Percentiles rank a stretch among this genome's conserved stretches.
phyloP scores from a whole-genome alignment of 2,888 invertebrate genomes.

The Azorinus chamasolen region DNA sequence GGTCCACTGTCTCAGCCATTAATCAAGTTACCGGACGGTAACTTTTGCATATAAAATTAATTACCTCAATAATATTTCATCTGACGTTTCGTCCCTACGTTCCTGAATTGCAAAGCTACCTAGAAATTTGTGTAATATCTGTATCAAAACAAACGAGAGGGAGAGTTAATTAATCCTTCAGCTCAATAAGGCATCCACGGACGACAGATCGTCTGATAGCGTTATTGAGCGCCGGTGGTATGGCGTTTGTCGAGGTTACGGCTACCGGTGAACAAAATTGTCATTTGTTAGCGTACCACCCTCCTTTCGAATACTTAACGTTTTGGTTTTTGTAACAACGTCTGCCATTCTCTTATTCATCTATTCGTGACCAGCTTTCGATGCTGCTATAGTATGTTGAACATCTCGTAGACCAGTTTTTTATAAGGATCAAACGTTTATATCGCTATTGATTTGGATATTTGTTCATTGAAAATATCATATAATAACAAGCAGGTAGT shows the following conservation, averaged over 20 bases:
- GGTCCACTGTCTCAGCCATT: background rate
- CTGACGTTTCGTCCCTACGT: slow-evolving; percentile 25
- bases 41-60: slow-evolving; percentile 25
- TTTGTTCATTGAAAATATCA: too few species aligned
- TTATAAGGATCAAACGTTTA: too few species aligned
- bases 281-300: slow-evolving; percentile 44
- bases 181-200: slow-evolving; percentile 52
- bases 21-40: background rate
- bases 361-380: too few species aligned
- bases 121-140: slow-evolving; percentile 58
- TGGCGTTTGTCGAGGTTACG: slow-evolving; percentile 8
- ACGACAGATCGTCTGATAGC: slow-evolving; percentile 28
- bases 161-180: slow-evolving; percentile 58
- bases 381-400: too few species aligned
- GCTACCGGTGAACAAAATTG: slow-evolving; percentile 15
- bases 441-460: too few species aligned
- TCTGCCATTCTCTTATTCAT: too few species aligned
- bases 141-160: slow-evolving; percentile 54
- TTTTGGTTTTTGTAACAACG: too few species aligned
- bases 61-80: slow-evolving; percentile 33
- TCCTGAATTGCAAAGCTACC: slow-evolving; percentile 57
- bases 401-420: too few species aligned
- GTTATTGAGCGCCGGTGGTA: slow-evolving; percentile 9
- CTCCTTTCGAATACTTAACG: background rate
- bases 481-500: too few species aligned